Base-by-base conservation (phyloP, 2,797 vertebrate genomes). In the Steatocranus sp. region DNA sequence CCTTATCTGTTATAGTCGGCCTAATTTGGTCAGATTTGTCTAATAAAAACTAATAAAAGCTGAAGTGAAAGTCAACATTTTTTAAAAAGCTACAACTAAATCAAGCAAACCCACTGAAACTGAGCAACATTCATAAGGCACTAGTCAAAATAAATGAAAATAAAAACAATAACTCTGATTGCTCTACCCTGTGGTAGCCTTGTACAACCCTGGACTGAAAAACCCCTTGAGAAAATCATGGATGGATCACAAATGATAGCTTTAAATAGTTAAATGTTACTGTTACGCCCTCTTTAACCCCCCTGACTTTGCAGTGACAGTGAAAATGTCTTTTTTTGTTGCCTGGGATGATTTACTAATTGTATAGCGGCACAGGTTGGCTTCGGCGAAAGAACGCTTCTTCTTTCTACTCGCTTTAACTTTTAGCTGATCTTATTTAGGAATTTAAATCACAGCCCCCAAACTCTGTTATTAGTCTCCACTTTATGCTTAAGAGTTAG, bases 1-100 rank as follows among this genome's bases (percentile, higher is more conserved):
- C 3, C 3, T 41, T 66, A 17, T 41, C 12, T 0, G 0, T 12
- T 6, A 41, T 8, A 23, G 7, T 17, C 3, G 1, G 12, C 3
- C 36, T 41, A 43, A 25, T 38, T 61, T 61, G 56, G 11, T 36
- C 32, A 61, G 56, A 36, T 61, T 63, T 14, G 34, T 23, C 36
- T 4, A 14, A 23, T 38, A 66, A 70, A 27, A 70, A 46, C 1
- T 5, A 46, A 70, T 46, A 27, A 27, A 70, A 27, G 41, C 3
- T 46, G 6, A 27, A 70, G 66, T 70, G 9, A 70, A 70, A 70
- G 38, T 2, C 38, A 70, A 18, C 0, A 27, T 8, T 27, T 70
- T 70, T 70, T 18, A 11, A 23, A 27, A 10, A 18, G 15, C 6
- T 18, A 46, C 41, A 70, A 46, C 38, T 70, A 43, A 46, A 7